phyloP scores from a whole-genome alignment of 2,113 vertebrate genomes.

The Odobenus rosmarus region DNA sequence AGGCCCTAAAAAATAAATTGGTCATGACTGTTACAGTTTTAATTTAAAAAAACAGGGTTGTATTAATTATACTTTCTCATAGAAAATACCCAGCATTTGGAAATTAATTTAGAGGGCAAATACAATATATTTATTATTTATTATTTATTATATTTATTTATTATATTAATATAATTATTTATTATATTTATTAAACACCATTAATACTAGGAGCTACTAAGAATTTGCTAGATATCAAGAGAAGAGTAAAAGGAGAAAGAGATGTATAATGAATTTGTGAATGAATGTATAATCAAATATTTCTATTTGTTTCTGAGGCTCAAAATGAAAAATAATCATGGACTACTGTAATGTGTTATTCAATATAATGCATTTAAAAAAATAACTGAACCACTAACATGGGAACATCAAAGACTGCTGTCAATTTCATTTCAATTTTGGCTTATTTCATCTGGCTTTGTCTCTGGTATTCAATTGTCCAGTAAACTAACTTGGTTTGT shows the following conservation, averaged over 20 bases:
- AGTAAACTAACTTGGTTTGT: neutral
- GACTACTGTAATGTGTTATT: neutral
- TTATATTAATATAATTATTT: neutral
- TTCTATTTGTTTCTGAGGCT: neutral
- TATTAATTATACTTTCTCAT: neutral
- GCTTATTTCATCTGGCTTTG: neutral
- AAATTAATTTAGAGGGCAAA: neutral
- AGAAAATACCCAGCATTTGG: neutral
- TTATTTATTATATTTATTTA: neutral
- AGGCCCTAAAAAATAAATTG: neutral
- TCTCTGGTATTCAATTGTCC: neutral
- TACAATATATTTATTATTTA: neutral
- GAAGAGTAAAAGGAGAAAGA: neutral
- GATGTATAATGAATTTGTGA: neutral
- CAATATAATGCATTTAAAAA: neutral
- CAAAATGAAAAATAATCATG: neutral
- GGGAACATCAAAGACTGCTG: neutral
- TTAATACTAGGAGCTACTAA: neutral
- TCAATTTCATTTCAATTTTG: conserved; percentile 21
- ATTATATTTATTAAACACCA: neutral
- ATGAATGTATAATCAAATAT: neutral
- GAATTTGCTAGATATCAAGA: neutral
- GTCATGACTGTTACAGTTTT: neutral
- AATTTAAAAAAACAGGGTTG: neutral
- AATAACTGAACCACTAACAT: neutral